phyloP scores from a whole-genome alignment of 2,113 vertebrate species.

The Ameiurus melas region DNA sequence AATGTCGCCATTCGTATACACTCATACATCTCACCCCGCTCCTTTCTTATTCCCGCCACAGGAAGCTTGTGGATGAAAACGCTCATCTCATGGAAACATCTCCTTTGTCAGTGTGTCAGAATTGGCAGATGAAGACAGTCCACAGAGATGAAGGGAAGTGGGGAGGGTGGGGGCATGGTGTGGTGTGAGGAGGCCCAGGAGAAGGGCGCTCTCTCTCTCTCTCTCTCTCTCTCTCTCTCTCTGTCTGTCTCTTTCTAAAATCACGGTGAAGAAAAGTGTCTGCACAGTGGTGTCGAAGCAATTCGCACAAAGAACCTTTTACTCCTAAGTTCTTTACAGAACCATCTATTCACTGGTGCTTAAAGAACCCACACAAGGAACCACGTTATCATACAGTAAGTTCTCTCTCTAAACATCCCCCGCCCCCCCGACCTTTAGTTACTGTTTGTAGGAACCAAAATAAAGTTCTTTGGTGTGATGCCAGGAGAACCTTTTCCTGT shows the following conservation, averaged over 20 bases:
- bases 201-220: slow-evolving; percentile 11
- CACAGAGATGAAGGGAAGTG: slow-evolving; percentile 17
- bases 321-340: too few relatives aligned
- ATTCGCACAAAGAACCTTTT: too few relatives aligned
- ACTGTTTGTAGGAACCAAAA: too few relatives aligned
- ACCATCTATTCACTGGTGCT: too few relatives aligned
- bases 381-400: too few relatives aligned
- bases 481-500: too few relatives aligned
- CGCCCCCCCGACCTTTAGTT: too few relatives aligned
- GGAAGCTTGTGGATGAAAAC: slow-evolving; percentile 36
- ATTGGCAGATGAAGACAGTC: slow-evolving; percentile 36
- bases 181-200: slow-evolving; percentile 23
- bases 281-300: too few relatives aligned
- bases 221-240: neutral
- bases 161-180: slow-evolving; percentile 16
- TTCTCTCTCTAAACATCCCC: too few relatives aligned
- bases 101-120: slow-evolving; percentile 43
- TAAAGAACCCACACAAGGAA: too few relatives aligned
- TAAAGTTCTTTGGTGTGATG: too few relatives aligned
- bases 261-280: neutral
- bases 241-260: neutral
- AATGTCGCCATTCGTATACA: neutral
- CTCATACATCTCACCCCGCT: neutral
- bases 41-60: neutral
- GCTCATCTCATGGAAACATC: slow-evolving; percentile 28